These are phyloP conservation scores for Ctenomys sociabilis DNA, from an alignment of 2,113 vertebrate genomes.

Conservation along the genomic window DNA sequence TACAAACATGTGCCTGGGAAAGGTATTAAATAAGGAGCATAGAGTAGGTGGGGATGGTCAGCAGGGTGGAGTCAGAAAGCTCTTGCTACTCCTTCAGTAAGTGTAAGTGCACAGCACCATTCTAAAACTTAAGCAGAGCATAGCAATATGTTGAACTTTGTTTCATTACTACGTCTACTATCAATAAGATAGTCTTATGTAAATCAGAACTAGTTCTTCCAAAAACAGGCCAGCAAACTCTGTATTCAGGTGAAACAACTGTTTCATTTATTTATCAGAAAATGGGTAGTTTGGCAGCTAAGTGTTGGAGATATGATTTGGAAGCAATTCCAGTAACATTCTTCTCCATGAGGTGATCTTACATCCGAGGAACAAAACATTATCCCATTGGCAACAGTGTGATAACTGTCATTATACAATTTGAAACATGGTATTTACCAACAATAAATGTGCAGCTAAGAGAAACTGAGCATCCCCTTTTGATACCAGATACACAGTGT, in stretches of 20 bases:
- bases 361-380: background rate
- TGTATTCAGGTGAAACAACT: background rate
- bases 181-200: background rate
- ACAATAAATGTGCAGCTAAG: too few relatives aligned
- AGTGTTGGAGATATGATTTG: background rate
- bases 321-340: too few relatives aligned
- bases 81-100: background rate
- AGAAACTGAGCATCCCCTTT: too few relatives aligned
- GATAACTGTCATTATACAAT: background rate
- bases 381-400: background rate
- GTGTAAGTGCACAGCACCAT: background rate
- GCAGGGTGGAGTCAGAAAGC: background rate
- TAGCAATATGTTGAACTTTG: background rate
- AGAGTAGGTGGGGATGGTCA: too few relatives aligned
- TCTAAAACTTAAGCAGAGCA: background rate
- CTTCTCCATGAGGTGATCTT: background rate
- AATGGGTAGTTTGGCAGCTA: background rate
- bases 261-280: background rate
- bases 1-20: conserved; percentile 17
- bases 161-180: background rate
- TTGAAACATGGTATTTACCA: too few relatives aligned
- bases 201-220: background rate
- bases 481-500: too few relatives aligned
- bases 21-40: conserved; percentile 45
- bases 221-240: too few relatives aligned